Conservation (phyloP, 1,140 invertebrate species). For the Dendrolimus punctatus region DNA sequence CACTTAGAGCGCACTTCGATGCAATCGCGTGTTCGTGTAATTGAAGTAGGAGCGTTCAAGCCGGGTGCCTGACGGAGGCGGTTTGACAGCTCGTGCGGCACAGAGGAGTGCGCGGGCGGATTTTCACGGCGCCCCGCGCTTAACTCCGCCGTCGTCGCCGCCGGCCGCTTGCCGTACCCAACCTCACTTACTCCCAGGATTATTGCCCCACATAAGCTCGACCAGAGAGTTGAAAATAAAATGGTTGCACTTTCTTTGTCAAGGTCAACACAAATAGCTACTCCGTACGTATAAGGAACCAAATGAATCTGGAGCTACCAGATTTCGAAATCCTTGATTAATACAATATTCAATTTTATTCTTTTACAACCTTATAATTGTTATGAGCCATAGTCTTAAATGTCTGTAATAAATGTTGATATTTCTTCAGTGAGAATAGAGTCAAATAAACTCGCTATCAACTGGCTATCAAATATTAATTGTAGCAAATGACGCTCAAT, state of each 20-base stretch:
- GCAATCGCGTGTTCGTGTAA: conserved; percentile 42
- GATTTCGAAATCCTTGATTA: too few species aligned
- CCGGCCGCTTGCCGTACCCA: conserved; percentile 27
- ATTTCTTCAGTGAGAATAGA: too few species aligned
- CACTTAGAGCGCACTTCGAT: conserved; percentile 47
- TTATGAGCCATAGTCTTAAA: too few species aligned
- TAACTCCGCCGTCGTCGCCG: conserved; percentile 29
- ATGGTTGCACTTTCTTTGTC: conserved; percentile 39
- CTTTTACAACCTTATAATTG: too few species aligned
- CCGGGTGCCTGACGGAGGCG: conserved; percentile 61
- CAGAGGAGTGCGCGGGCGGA: conserved; percentile 51
- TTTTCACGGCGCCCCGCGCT: conserved; percentile 38
- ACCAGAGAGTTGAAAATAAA: conserved; percentile 61
- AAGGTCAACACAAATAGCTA: conserved; percentile 40
- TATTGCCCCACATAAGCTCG: conserved; percentile 46
- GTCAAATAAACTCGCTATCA: neutral
- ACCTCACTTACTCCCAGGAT: conserved; percentile 43
- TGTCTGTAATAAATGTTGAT: too few species aligned
- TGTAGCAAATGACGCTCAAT: neutral
- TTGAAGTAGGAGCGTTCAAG: conserved; percentile 51
- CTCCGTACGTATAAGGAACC: too few species aligned
- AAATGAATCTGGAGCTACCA: too few species aligned
- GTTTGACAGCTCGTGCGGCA: conserved; percentile 61
- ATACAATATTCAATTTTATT: too few species aligned
- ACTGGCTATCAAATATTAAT: too few species aligned